phyloP scores from a whole-genome alignment of 2,797 vertebrate species.

The Anguilla obscura region DNA sequence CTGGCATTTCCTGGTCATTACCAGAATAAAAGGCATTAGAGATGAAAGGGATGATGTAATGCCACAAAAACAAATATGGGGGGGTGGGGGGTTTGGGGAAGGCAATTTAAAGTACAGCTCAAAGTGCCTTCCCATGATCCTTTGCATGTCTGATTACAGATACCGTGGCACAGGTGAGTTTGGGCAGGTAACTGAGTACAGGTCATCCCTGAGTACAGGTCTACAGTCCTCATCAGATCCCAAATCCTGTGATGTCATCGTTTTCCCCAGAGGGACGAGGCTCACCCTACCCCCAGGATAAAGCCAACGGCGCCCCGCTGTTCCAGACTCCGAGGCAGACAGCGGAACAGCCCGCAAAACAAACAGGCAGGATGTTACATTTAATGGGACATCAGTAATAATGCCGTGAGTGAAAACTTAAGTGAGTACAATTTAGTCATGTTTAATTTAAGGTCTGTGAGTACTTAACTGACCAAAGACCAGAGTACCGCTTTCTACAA shows the following conservation, averaged over 20 bases:
- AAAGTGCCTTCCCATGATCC: background rate
- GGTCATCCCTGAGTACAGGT: background rate
- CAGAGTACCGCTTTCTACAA: background rate
- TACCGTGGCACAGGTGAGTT: background rate
- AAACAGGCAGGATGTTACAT: background rate
- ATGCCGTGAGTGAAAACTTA: background rate
- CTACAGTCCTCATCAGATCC: background rate
- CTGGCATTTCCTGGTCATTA: constrained; percentile 2
- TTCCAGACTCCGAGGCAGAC: too few relatives aligned
- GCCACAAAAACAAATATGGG: background rate
- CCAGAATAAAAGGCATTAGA: background rate
- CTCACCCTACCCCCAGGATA: too few relatives aligned
- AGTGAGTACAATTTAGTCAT: background rate
- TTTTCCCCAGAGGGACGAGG: background rate
- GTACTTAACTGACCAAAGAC: background rate
- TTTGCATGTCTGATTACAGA: background rate
- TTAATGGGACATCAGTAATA: background rate
- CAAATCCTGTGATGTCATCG: background rate
- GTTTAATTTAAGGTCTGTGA: background rate
- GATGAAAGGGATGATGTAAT: background rate
- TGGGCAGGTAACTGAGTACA: too few relatives aligned
- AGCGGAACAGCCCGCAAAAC: too few relatives aligned
- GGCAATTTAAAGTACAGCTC: background rate
- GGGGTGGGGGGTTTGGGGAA: too few relatives aligned
- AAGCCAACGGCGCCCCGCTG: too few relatives aligned